Conservation (phyloP, 2,113 vertebrate species). For the Notiomystis cincta region DNA sequence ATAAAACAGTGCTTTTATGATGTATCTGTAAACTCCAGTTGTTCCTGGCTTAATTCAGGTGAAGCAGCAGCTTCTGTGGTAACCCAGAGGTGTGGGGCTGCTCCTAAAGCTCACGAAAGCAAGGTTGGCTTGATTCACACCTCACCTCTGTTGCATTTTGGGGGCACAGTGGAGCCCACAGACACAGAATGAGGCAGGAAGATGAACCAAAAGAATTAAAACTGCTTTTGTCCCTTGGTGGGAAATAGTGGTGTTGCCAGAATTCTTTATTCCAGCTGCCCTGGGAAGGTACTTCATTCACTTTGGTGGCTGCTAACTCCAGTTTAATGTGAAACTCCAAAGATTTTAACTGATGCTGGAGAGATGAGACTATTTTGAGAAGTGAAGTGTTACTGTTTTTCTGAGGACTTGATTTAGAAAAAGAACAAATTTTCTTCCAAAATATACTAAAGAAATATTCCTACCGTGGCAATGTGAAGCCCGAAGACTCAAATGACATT, state of each 20-base stretch:
- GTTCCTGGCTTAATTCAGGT: background rate
- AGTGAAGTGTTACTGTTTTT: background rate
- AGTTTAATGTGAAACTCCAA: background rate
- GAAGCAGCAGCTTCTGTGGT: background rate
- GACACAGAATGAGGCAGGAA: background rate
- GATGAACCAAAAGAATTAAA: background rate
- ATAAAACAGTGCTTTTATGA: background rate
- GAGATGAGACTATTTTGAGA: background rate
- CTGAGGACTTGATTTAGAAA: background rate
- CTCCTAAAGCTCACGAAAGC: background rate
- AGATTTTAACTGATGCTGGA: background rate
- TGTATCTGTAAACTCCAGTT: background rate
- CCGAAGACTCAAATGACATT: background rate
- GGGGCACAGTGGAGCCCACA: background rate
- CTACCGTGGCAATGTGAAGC: background rate
- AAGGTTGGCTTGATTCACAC: background rate
- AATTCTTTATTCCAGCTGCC: background rate
- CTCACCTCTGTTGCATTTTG: background rate
- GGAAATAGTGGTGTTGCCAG: background rate
- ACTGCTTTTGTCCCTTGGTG: background rate
- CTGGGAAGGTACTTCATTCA: background rate
- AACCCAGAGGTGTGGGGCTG: fast-evolving
- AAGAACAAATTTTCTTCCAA: background rate
- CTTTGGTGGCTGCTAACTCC: background rate
- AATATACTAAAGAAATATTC: background rate